Evolutionary conservation across 1,140 invertebrate species (phyloP), one percentile per base, ranked within the genome.

Genomic region (Planococcus citri): DNA sequence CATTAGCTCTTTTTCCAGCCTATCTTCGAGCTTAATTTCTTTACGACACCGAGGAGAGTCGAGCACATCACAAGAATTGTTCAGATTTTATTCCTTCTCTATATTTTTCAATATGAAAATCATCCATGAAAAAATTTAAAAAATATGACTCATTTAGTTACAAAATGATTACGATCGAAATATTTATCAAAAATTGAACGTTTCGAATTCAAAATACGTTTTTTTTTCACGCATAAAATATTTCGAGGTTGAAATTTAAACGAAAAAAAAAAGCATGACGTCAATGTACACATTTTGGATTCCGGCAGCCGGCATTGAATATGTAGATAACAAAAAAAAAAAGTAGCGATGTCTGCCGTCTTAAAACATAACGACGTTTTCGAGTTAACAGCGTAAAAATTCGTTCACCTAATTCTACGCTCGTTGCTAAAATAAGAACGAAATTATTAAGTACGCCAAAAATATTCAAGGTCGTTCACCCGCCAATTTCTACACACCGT

Each of bases 391-490:
- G 17, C 41, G 41, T 20, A 14, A 20, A 2, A 51, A 51, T 51
- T 17, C 41, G 41, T 51, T 51, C 41, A n/a, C 41, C 41, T 51
- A 51, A 14, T 51, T 20, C 3, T 51, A 51, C 41, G 41, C 41
- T 17, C 17, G 17, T 14, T 14, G 6, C 41, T 51, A 51, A 51
- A 51, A 51, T 17, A 51, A 51, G 41, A 51, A 51, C 41, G 41
- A 51, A 51, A 17, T n/a, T n/a, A 51, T 14, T 51, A 14, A 14
- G 6, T 33, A 33, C 29, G 41, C 41, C 41, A 51, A 51, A 51
- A 51, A 51, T 33, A 33, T 51, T 51, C 41, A 51, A 51, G 41
- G 41, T 51, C 41, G 41, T 51, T 51, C 41, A 51, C 41, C 41
- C 41, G 41, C 41, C 41, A n/a, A 51, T 51, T 51, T 51, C 17